Evolutionary conservation across 2,797 vertebrate genomes (phyloP).

Genomic region (Peromyscus aztecus): DNA sequence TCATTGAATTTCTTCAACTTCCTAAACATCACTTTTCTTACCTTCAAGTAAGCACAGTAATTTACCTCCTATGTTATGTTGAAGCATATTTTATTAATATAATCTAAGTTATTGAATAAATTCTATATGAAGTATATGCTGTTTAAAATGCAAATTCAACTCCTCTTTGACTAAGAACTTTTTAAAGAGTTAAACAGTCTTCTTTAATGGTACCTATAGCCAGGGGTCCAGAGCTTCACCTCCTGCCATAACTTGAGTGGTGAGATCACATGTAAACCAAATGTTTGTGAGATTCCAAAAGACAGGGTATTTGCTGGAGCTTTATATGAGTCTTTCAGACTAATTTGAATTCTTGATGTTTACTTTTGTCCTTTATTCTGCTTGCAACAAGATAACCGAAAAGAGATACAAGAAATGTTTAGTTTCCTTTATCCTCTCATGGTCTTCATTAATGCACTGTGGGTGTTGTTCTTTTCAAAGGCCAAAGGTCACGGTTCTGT

Average conservation of each 20-base stretch:
- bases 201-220: background rate
- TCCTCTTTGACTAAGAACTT: background rate
- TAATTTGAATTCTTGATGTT: conserved; percentile 78
- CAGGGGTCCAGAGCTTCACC: background rate
- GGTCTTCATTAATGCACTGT: conserved; percentile 78
- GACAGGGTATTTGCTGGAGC: conserved; percentile 51
- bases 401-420: conserved; percentile 77
- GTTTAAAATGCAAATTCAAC: background rate
- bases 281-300: conserved; percentile 34
- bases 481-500: conserved; percentile 81
- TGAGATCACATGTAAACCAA: conserved; percentile 64
- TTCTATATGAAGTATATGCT: background rate
- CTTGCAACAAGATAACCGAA: conserved; percentile 70
- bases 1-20: background rate
- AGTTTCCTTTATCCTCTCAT: conserved; percentile 73
- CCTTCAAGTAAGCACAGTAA: background rate
- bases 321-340: conserved; percentile 70
- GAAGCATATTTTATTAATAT: background rate
- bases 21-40: background rate
- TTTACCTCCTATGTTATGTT: background rate
- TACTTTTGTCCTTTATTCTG: conserved; percentile 71
- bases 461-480: conserved; percentile 81
- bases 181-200: conserved; percentile 2
- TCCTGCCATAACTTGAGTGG: background rate
- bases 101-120: background rate